phyloP scores from a whole-genome alignment of 2,113 vertebrate genomes.

The Arizona elegans region DNA sequence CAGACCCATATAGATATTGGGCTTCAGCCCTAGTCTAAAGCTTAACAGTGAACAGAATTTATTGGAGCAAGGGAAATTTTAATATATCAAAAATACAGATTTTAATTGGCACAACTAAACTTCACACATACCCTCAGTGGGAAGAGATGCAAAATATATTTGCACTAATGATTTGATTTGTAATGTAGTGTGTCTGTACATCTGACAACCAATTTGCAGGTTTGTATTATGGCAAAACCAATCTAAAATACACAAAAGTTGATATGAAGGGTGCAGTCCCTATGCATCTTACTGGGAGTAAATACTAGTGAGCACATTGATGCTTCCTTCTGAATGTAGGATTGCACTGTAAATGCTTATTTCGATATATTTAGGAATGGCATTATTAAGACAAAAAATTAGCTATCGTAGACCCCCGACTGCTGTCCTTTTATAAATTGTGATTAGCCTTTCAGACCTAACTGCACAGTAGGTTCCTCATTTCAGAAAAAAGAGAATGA shows the following conservation, averaged over 20 bases:
- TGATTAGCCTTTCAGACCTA: slow-evolving; percentile 37
- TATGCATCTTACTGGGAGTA: neutral
- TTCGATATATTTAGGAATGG: slow-evolving; percentile 43
- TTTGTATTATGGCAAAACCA: slow-evolving; percentile 26
- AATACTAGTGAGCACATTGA: neutral
- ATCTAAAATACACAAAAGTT: neutral
- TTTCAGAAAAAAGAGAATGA: neutral
- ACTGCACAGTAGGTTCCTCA: neutral
- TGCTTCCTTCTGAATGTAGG: neutral
- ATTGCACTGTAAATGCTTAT: slow-evolving; percentile 38
- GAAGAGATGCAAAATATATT: slow-evolving; percentile 23
- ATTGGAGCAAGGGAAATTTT: neutral
- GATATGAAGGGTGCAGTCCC: slow-evolving; percentile 10
- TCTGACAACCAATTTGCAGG: slow-evolving; percentile 35
- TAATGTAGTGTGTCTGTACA: neutral
- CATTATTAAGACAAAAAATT: slow-evolving; percentile 49
- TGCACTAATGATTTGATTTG: neutral
- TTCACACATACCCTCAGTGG: neutral
- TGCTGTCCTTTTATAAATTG: slow-evolving; percentile 37
- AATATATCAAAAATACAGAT: slow-evolving; percentile 20
- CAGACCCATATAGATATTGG: neutral
- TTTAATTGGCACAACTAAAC: slow-evolving; percentile 36
- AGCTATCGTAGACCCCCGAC: slow-evolving; percentile 10
- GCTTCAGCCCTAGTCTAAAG: neutral
- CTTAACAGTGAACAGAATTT: neutral